These are phyloP conservation scores for Micropterix aruncella DNA, from an alignment of 2,888 invertebrate genomes.

Conservation along the genomic window DNA sequence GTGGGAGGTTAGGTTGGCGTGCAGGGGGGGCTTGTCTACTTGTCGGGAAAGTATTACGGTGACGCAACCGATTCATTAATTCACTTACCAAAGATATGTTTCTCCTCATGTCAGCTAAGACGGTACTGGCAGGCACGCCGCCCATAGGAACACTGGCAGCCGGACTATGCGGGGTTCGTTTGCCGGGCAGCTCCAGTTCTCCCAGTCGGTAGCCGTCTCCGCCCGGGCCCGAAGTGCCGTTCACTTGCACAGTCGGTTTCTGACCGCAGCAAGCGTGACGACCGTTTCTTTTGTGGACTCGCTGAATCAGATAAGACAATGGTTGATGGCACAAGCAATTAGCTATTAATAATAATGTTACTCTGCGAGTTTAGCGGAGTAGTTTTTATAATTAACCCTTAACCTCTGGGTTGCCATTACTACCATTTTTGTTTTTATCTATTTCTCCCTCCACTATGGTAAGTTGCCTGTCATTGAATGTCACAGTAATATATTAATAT, in stretches of 20 bases:
- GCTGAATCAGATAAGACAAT: constrained; percentile 19
- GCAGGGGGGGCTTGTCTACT: too few species aligned
- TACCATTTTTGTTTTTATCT: too few species aligned
- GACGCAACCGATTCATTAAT: background rate
- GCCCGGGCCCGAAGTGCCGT: constrained; percentile 20
- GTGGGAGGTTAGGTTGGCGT: too few species aligned
- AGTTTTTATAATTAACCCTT: too few species aligned
- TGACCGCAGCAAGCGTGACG: constrained; percentile 20
- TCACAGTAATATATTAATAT: too few species aligned
- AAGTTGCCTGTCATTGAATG: too few species aligned
- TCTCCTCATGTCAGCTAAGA: constrained; percentile 25
- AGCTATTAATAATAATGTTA: background rate
- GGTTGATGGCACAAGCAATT: background rate
- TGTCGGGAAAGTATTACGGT: too few species aligned
- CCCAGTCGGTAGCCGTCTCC: constrained; percentile 41
- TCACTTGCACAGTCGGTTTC: constrained; percentile 17
- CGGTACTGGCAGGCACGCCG: constrained; percentile 36
- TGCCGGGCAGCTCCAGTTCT: constrained; percentile 55
- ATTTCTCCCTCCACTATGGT: too few species aligned
- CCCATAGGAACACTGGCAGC: constrained; percentile 15
- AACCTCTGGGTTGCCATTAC: too few species aligned
- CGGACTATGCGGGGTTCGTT: constrained; percentile 31
- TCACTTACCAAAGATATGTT: background rate
- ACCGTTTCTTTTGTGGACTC: constrained; percentile 41
- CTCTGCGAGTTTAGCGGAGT: too few species aligned